These are phyloP conservation scores for Cichladusa arquata DNA, from an alignment of 2,113 vertebrate genomes.

Conservation along the genomic window DNA sequence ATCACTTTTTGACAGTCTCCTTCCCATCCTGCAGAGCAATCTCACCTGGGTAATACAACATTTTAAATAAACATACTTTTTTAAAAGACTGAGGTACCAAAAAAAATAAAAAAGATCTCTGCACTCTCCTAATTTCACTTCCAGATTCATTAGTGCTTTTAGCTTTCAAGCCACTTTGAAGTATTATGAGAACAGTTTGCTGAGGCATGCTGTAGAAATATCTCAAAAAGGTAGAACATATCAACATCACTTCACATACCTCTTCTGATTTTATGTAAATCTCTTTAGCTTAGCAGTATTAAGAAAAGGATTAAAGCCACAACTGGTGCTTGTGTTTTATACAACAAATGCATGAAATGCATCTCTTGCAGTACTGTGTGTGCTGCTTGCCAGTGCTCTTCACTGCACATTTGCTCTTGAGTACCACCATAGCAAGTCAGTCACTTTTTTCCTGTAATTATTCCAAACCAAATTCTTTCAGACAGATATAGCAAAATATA, in stretches of 20 bases:
- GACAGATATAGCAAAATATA: neutral
- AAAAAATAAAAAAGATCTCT: neutral
- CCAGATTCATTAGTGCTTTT: neutral
- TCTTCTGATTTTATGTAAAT: neutral
- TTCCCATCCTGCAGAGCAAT: neutral
- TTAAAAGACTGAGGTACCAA: neutral
- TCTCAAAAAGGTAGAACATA: neutral
- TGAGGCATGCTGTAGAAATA: neutral
- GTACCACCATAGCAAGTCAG: neutral
- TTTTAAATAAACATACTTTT: neutral
- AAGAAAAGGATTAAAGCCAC: neutral
- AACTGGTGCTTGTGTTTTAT: neutral
- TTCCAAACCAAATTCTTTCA: neutral
- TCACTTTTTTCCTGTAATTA: neutral
- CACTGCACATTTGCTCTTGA: neutral
- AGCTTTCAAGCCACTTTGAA: neutral
- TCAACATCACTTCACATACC: neutral
- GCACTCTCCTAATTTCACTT: neutral
- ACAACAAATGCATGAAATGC: neutral
- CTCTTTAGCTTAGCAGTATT: neutral
- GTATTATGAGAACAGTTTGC: neutral
- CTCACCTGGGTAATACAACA: neutral
- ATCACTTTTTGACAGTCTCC: neutral
- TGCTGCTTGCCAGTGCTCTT: neutral
- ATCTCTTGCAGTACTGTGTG: neutral